Base-by-base conservation (phyloP, 2,113 vertebrate genomes). In the Benitochromis conjunctus region DNA sequence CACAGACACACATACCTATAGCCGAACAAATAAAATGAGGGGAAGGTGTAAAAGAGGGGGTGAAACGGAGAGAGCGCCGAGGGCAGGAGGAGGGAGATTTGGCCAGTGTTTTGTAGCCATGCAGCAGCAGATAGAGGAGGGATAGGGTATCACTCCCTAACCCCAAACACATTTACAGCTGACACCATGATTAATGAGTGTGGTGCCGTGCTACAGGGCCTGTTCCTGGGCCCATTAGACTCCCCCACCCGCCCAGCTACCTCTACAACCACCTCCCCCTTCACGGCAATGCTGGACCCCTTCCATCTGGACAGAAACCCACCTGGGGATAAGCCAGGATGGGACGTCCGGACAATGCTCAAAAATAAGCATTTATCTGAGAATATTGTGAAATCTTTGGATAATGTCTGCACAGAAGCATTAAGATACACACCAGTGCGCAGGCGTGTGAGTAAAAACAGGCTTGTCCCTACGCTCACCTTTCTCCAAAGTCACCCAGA, bases 181-280 rank as follows among this genome's bases (percentile, higher is more conserved):
- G 98, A 97, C 97, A 97, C 95, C 88, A 97, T 98, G 98, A 99
- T 99, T 97, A 97, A 99, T 98, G 97, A 96, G 96, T 77, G 87
- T 95, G 93, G 96, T 95, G 93, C 95, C 90, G 81, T 19, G 94
- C 96, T 95, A 91, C 87, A 93, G 95, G 92, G 92, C 86, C 96
- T 97, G 97, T 97, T 96, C 95, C 90, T 92, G 89, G 89, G 97
- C 96, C 94, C 97, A 97, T 97, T 97, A 98, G 96, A 94, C 95
- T 81, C 88, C 95, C 95, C 91, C 91, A 48, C 95, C 90, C 89
- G 57, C 56, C 71, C 88, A 80, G 60, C 82, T 81, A 84, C 84
- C 69, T 88, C 60, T 58, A 16, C 36, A 85, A 16, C 80, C 71
- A 66, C 66, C 80, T 19, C 80, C 86, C 74, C 76, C 62, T 31